phyloP scores from a whole-genome alignment of 1,140 invertebrate genomes.

The Sycobia sp. region DNA sequence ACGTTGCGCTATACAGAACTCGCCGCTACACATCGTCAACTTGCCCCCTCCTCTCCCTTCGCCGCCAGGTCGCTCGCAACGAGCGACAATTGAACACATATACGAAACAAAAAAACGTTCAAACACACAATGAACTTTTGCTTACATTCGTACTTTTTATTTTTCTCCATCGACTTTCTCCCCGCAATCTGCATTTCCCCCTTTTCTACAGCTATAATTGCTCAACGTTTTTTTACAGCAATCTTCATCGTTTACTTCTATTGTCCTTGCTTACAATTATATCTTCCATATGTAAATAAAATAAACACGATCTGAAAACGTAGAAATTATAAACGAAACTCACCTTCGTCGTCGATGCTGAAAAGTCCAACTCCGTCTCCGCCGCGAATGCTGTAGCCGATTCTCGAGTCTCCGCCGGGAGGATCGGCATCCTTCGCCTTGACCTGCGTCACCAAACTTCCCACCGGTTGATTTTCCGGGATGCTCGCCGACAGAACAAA shows the following conservation, averaged over 20 bases:
- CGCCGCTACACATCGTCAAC: too few relatives aligned
- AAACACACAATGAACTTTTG: conserved; percentile 11
- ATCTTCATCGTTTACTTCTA: too few relatives aligned
- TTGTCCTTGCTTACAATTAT: too few relatives aligned
- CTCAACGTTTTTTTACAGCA: too few relatives aligned
- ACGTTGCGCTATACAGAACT: too few relatives aligned
- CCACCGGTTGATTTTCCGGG: conserved; percentile 76
- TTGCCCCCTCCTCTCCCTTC: too few relatives aligned
- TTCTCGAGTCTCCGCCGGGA: conserved; percentile 74
- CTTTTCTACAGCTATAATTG: too few relatives aligned
- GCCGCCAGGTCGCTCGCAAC: too few relatives aligned
- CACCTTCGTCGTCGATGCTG: conserved; percentile 88
- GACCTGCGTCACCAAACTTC: conserved; percentile 76
- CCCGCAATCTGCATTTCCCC: too few relatives aligned
- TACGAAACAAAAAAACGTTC: not conserved
- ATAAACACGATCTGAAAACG: too few relatives aligned
- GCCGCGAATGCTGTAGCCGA: conserved; percentile 85
- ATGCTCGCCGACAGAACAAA: conserved; percentile 76
- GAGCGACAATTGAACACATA: too few relatives aligned
- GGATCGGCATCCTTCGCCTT: conserved; percentile 80
- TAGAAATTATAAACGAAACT: conserved; percentile 43
- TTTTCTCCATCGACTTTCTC: not conserved
- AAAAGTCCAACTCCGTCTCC: conserved; percentile 92
- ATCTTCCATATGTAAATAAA: not conserved
- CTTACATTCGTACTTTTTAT: conserved; percentile 6